Evolutionary conservation across 1,140 invertebrate species (phyloP).

Genomic region (Ridgeia piscesae): DNA sequence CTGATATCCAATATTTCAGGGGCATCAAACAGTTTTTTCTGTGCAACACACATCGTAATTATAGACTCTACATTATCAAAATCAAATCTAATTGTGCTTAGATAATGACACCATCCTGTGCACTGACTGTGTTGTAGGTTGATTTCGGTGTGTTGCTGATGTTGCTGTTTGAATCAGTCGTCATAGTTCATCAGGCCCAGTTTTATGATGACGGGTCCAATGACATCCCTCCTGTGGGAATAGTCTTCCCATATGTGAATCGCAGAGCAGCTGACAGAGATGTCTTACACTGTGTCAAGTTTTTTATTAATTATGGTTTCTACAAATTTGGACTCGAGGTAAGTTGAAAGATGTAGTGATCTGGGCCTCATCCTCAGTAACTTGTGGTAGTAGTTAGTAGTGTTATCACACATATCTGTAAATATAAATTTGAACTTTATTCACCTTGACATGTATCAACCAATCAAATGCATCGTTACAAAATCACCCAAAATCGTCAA

Average conservation of each 20-base stretch:
- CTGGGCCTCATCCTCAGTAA: too few relatives aligned
- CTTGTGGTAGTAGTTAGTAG: too few relatives aligned
- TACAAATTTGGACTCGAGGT: conserved; percentile 95
- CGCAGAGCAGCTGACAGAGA: conserved; percentile 83
- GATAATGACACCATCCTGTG: background rate
- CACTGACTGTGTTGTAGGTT: conserved; percentile 54
- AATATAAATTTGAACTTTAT: too few relatives aligned
- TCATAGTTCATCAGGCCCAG: conserved; percentile 80
- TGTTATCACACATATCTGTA: too few relatives aligned
- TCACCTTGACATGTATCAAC: too few relatives aligned
- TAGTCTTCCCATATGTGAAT: conserved; percentile 83
- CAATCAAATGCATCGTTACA: too few relatives aligned
- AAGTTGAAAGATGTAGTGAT: conserved; percentile 29
- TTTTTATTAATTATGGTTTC: conserved; percentile 87
- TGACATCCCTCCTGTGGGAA: conserved; percentile 67
- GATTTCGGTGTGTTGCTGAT: conserved; percentile 72
- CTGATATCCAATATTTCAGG: too few relatives aligned
- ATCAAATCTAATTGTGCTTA: background rate
- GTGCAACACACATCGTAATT: background rate
- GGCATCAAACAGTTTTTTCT: too few relatives aligned
- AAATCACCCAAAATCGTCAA: too few relatives aligned
- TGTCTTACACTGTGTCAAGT: conserved; percentile 79
- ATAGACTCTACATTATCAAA: background rate
- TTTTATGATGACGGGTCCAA: conserved; percentile 56
- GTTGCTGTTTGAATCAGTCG: conserved; percentile 81